These are phyloP conservation scores for Netelia inedita DNA, from an alignment of 2,888 invertebrate species.

Conservation along the genomic window DNA sequence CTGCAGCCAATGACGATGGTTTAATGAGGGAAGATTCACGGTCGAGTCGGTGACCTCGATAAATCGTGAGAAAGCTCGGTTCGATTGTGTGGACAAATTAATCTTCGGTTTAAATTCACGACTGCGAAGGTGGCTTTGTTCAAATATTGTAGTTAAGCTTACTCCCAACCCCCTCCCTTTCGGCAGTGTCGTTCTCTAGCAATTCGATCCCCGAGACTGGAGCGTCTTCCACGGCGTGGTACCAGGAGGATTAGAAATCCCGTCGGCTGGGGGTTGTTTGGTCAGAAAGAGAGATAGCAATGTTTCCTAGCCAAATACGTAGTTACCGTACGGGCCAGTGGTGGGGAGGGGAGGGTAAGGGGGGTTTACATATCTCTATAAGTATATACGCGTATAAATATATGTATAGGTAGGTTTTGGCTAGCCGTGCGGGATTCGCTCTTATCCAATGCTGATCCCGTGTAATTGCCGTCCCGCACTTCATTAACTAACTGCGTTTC, in stretches of 20 bases:
- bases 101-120: slow-evolving; percentile 38
- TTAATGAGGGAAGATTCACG: not conserved
- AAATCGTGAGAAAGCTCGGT: not conserved
- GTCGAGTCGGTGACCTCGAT: not conserved
- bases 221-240: slow-evolving; percentile 53
- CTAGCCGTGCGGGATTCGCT: slow-evolving; percentile 37
- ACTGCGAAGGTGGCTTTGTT: slow-evolving; percentile 24
- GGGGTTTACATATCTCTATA: not conserved
- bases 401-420: not conserved
- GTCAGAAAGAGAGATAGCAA: slow-evolving; percentile 35
- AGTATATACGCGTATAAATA: slow-evolving; percentile 15
- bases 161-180: not conserved
- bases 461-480: slow-evolving; percentile 65
- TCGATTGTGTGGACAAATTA: slow-evolving; percentile 45
- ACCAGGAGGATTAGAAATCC: slow-evolving; percentile 56
- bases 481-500: slow-evolving; percentile 68
- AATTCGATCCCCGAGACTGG: slow-evolving; percentile 8
- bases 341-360: not conserved
- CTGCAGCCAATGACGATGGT: slow-evolving; percentile 10
- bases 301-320: slow-evolving; percentile 56
- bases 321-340: slow-evolving; percentile 45
- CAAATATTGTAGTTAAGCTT: slow-evolving; percentile 48
- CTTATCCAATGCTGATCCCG: slow-evolving; percentile 59
- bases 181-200: not conserved
- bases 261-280: slow-evolving; percentile 50